These are phyloP conservation scores for Mallotus villosus DNA, from an alignment of 2,797 vertebrate genomes.

Conservation along the genomic window DNA sequence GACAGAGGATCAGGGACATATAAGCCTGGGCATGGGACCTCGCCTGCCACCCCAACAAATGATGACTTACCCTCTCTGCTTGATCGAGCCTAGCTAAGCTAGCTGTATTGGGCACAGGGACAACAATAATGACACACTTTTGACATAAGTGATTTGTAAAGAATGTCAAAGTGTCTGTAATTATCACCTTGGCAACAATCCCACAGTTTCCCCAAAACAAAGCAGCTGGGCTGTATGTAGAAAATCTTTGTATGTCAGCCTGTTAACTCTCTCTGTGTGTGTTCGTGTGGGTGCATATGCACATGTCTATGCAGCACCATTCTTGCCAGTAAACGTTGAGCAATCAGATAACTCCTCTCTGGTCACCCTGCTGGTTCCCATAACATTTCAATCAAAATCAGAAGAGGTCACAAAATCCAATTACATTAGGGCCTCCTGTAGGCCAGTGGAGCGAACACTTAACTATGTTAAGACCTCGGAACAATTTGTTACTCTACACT, in stretches of 20 bases:
- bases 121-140: no score
- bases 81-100: no score
- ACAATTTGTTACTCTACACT: constrained; percentile 23
- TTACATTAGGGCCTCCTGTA: constrained; percentile 36
- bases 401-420: constrained; percentile 44
- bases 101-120: no score
- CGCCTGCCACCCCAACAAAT: constrained; percentile 5
- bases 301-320: neutral
- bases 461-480: constrained; percentile 17
- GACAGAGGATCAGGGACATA: constrained; percentile 13
- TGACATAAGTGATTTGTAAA: no score
- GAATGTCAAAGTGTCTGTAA: constrained; percentile 2
- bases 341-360: neutral
- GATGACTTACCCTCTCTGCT: no score
- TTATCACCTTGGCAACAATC: neutral
- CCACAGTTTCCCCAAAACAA: neutral
- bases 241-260: neutral
- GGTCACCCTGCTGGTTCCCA: constrained; percentile 13
- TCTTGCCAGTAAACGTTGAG: neutral
- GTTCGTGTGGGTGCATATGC: neutral
- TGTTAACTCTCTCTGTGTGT: neutral
- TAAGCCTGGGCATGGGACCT: constrained; percentile 17
- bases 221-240: neutral
- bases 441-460: constrained; percentile 22
- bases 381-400: constrained; percentile 26